These are phyloP conservation scores for Epiblema foenella DNA, from an alignment of 2,888 invertebrate genomes.

Conservation along the genomic window DNA sequence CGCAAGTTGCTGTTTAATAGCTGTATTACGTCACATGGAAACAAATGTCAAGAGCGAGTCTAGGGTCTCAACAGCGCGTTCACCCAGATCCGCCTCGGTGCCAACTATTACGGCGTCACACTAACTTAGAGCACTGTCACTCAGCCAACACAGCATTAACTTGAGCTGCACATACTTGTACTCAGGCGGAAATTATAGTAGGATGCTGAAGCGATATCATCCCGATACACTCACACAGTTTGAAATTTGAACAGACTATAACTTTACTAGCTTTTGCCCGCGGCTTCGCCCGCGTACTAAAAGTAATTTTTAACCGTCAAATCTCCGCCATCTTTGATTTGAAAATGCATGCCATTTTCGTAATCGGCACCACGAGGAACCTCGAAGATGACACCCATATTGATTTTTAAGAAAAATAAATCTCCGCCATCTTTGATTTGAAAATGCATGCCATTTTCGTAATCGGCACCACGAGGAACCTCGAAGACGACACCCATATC, in stretches of 20 bases:
- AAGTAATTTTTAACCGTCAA: too few species aligned
- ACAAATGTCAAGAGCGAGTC: conserved; percentile 31
- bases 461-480: too few species aligned
- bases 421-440: too few species aligned
- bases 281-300: too few species aligned
- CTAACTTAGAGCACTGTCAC: conserved; percentile 8
- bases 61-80: conserved; percentile 33
- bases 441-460: too few species aligned
- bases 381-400: too few species aligned
- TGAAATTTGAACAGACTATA: not conserved
- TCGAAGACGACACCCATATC: too few species aligned
- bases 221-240: not conserved
- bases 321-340: too few species aligned
- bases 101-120: conserved; percentile 33
- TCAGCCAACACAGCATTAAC: not conserved
- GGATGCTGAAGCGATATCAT: not conserved
- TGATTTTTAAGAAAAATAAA: too few species aligned
- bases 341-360: too few species aligned
- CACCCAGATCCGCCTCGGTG: conserved; percentile 32
- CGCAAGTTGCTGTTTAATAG: not conserved
- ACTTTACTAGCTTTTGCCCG: too few species aligned
- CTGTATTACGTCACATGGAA: conserved; percentile 18
- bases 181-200: not conserved
- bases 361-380: too few species aligned
- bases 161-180: not conserved